Base-by-base conservation (phyloP, 1,140 invertebrate genomes). In the Drosophila miranda region DNA sequence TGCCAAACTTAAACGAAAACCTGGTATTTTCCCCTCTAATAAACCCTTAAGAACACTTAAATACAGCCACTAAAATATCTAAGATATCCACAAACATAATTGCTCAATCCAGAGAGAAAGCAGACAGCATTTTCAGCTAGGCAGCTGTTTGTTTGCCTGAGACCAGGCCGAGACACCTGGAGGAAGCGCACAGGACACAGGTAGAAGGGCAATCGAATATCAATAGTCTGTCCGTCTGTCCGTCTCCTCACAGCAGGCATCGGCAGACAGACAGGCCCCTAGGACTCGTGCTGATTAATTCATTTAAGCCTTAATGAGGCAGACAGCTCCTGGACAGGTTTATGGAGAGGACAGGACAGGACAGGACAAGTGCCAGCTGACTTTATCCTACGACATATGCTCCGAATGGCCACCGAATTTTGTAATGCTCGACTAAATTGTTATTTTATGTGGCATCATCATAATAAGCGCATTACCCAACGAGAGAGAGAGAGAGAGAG, bases 361-460 rank as follows among this genome's bases (percentile, higher is more conserved):
- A 2, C 19, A 19, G 11, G 23, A 16, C 16, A 13, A 34, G 13
- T 41, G 52, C 59, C 41, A 78, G 66, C 69, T 77, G 78, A 87
- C 74, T 66, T 30, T 54, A 50, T 11, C 26, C 14, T 55, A 64
- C 82, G 58, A 64, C 82, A 86, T 81, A 82, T 76, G 72, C 72
- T 42, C 21, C 23, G 4, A 23, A 23, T 23, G 57, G 59, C 52
- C 55, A 52, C 63, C 59, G 72, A 81, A 81, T 72, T 86, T 79
- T 63, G 82, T 87, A 87, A 87, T 87, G 78, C 78, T 80, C 75
- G 53, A 81, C 60, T 87, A 87, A 87, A 87, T 87, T 87, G 82
- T 87, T 87, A 87, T 87, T 87, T 87, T 87, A 87, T 87, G 82
- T 87, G 82, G 70, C 78, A 87, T 75, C 78, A 87, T 75, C 78